These are phyloP conservation scores for Gadopsis bispinosus DNA, from an alignment of 2,797 vertebrate species.

Conservation along the genomic window DNA sequence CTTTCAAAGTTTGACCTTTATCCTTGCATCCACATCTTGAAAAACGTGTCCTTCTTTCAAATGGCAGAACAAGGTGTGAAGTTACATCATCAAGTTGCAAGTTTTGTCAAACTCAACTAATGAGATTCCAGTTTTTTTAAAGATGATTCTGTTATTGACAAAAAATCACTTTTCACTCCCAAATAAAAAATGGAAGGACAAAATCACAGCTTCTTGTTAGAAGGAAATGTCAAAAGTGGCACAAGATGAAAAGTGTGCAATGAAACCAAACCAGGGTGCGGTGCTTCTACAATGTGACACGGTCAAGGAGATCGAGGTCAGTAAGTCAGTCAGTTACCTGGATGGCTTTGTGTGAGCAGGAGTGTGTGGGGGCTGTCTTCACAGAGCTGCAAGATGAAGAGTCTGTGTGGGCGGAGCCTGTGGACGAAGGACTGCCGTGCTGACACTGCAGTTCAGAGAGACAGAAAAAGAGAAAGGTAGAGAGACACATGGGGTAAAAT, in stretches of 20 bases:
- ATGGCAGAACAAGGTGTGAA: slow-evolving; percentile 8
- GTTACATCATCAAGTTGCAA: neutral
- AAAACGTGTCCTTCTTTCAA: slow-evolving; percentile 5
- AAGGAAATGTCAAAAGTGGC: neutral
- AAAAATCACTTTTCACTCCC: neutral
- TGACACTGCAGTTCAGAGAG: slow-evolving; percentile 85
- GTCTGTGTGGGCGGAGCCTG: slow-evolving; percentile 93
- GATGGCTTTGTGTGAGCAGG: slow-evolving; percentile 91
- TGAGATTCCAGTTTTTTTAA: neutral
- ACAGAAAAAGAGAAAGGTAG: slow-evolving; percentile 22
- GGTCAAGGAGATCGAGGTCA: neutral
- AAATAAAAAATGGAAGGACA: neutral
- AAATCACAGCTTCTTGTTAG: neutral
- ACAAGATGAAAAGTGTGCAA: neutral
- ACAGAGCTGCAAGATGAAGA: slow-evolving; percentile 91
- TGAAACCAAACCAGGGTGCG: neutral
- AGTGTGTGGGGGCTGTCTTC: slow-evolving; percentile 87
- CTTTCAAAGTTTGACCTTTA: slow-evolving; percentile 45
- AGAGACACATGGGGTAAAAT: neutral
- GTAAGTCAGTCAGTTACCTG: slow-evolving; percentile 85
- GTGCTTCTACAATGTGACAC: neutral
- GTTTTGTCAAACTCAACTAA: slow-evolving; percentile 3
- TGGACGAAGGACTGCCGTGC: slow-evolving; percentile 95
- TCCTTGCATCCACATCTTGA: slow-evolving; percentile 4
- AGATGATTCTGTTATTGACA: neutral